Percentiles rank a stretch among this genome's conserved stretches.
Evolutionary conservation across 2,113 vertebrate genomes (phyloP).

Genomic region (Casuarius casuarius): DNA sequence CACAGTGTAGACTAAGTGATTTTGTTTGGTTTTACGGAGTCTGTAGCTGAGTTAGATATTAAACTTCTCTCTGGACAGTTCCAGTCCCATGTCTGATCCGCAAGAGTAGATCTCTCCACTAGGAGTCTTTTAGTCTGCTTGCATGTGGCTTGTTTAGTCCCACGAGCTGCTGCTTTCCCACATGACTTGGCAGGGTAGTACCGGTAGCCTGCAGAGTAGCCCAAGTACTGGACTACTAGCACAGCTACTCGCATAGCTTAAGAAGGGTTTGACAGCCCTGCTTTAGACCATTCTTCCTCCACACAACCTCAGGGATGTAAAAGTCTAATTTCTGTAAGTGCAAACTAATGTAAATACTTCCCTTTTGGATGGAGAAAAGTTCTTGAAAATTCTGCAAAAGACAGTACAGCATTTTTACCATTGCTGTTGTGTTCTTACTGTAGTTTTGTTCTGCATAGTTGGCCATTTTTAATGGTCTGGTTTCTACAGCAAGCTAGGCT

Average conservation of each 20-base stretch:
- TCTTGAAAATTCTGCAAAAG: neutral
- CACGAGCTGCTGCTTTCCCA: neutral
- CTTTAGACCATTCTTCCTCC: neutral
- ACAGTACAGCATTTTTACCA: neutral
- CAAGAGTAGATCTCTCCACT: neutral
- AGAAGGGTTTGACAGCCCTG: fast-evolving
- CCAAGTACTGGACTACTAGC: too few species aligned
- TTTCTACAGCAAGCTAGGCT: neutral
- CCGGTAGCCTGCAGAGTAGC: too few species aligned
- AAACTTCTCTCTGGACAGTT: too few species aligned
- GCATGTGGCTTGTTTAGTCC: neutral
- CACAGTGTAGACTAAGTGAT: too few species aligned
- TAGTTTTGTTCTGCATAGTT: neutral
- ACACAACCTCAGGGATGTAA: neutral
- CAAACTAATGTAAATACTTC: neutral
- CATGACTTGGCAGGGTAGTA: neutral
- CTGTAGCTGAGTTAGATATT: too few species aligned
- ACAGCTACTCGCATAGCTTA: neutral
- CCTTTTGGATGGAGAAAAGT: neutral
- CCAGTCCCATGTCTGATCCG: too few species aligned
- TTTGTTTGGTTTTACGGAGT: too few species aligned
- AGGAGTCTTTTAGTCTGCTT: neutral
- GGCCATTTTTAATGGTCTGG: neutral
- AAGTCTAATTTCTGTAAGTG: neutral
- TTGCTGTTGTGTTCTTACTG: neutral